Evolutionary conservation across 1,140 invertebrate genomes (phyloP), one percentile per base, ranked within the genome.

Genomic region (Octopus bimaculoides): DNA sequence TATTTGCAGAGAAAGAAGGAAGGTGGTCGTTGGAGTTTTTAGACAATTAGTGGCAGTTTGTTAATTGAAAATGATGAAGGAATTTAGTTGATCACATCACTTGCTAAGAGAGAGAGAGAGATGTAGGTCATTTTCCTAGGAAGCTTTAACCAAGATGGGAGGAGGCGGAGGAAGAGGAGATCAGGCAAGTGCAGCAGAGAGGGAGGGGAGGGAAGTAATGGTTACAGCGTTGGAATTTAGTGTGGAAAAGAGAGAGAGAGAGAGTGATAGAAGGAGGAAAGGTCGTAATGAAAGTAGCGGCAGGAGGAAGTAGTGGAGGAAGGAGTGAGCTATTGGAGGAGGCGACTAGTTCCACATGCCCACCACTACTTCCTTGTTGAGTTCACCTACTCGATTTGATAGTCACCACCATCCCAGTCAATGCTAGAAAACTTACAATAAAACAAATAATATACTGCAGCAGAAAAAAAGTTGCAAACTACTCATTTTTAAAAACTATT

Each of bases 221-320:
- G 56, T 17, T 52, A 17, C 14, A 14, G 52, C 10, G 54, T 71
- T 69, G 93, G 84, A 93, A 94, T 71, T 80, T 52, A 78, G 69
- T 53, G 54, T 76, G 52, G 8, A 26, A 69, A 26, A 41, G 26
- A 41, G 26, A 41, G 26, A 41, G 26, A 53, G 41, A 61, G 14
- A 26, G 41, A 26, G 54, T 61, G 56, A 61, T 14, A 78, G 8
- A 78, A 14, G 26, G 52, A 66, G 8, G 41, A 52, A n/a, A 12
- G 41, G 9, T 14, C 9, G 17, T 20, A 12, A 41, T 52, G 73
- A 12, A 78, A 54, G n/a, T 12, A 71, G 56, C 52, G n/a, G 53
- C 52, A 71, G 56, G 54, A 56, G 7, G 53, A 17, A 52, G 55
- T n/a, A 20, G 61, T 78, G 17, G 53, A 52, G 26, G 52, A 52